Percentiles rank a stretch among this genome's conserved stretches.
These are phyloP conservation scores for Wiebesia pumilae DNA, from an alignment of 1,140 invertebrate species.

Conservation along the genomic window DNA sequence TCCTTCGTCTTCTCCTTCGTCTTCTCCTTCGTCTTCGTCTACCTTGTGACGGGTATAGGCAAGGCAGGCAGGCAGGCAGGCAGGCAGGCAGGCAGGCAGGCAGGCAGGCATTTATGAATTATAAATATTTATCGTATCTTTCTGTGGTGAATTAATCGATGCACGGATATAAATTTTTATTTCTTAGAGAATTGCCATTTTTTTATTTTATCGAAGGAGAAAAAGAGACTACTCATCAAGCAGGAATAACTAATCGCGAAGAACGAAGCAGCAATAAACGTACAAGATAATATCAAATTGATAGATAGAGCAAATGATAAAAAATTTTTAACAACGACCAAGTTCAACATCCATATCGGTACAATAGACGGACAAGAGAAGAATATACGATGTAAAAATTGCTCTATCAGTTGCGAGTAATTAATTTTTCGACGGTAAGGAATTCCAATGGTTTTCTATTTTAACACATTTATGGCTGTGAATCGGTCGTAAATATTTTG, in stretches of 20 bases:
- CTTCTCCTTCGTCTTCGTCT: no score
- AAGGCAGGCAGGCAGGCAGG: no score
- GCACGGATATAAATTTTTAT: neutral
- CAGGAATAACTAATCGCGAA: neutral
- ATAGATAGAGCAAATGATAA: neutral
- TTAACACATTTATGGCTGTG: neutral
- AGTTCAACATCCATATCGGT: no score
- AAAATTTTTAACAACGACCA: neutral
- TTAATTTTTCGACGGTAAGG: neutral
- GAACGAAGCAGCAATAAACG: neutral
- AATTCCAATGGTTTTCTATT: neutral
- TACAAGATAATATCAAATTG: conserved; percentile 10
- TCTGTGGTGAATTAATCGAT: conserved; percentile 4
- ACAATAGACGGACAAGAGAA: neutral
- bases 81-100: no score
- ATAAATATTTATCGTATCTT: conserved; percentile 14
- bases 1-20: no score
- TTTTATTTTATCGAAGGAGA: neutral
- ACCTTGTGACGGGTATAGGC: no score
- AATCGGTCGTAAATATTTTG: neutral
- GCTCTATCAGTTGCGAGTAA: neutral
- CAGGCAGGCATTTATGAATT: conserved; percentile 28
- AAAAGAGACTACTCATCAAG: neutral
- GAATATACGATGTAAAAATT: neutral
- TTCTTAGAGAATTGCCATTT: neutral